Evolutionary conservation across 2,113 vertebrate genomes (phyloP).

Genomic region (Machaerirhynchus nigripectus): DNA sequence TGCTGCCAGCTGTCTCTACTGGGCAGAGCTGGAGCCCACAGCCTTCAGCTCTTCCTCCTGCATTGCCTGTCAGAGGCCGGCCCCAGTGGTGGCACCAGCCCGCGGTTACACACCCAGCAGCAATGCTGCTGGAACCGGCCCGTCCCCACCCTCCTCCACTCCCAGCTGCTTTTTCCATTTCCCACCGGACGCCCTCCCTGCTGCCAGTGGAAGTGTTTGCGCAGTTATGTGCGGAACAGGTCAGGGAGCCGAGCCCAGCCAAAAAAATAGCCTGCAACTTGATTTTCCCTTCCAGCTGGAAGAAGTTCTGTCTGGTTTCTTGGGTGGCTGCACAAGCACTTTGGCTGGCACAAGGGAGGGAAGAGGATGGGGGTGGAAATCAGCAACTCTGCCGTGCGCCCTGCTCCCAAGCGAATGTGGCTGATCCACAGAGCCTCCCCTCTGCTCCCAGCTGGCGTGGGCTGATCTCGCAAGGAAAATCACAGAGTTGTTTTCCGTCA

Average conservation of each 20-base stretch:
- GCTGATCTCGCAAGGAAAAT: neutral
- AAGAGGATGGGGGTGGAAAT: neutral
- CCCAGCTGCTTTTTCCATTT: conserved; percentile 44
- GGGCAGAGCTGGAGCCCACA: neutral
- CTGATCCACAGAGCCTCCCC: neutral
- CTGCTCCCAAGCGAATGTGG: neutral
- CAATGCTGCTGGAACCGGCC: neutral
- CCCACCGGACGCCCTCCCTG: neutral
- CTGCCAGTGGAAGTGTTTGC: conserved; percentile 14
- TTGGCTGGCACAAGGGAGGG: neutral
- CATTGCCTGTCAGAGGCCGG: neutral
- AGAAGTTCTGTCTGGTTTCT: conserved; percentile 26
- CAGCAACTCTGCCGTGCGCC: neutral
- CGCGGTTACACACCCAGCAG: neutral
- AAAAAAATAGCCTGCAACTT: neutral
- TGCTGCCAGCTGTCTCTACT: neutral
- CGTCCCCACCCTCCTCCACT: conserved; percentile 42
- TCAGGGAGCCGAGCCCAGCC: neutral
- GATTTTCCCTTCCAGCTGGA: neutral
- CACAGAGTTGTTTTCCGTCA: neutral
- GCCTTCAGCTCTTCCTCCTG: neutral
- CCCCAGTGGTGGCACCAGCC: neutral
- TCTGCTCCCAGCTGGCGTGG: neutral
- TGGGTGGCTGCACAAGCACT: conserved; percentile 25
- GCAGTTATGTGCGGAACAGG: conserved; percentile 9